phyloP scores from a whole-genome alignment of 1,140 invertebrate genomes.

The Caerostris darwini region DNA sequence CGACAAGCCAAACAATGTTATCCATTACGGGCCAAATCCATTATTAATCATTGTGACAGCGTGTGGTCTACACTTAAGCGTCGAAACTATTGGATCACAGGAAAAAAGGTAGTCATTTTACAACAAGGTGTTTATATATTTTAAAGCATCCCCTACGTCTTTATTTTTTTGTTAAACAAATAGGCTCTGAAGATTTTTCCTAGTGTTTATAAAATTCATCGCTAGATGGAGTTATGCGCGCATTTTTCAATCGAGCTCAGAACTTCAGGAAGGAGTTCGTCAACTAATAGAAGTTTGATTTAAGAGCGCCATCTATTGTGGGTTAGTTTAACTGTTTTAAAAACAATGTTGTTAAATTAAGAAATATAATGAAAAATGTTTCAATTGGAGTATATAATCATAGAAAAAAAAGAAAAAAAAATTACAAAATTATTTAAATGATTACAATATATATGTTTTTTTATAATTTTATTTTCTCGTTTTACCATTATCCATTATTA shows the following conservation, averaged over 20 bases:
- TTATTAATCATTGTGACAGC: slow-evolving; percentile 73
- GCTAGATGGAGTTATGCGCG: slow-evolving; percentile 65
- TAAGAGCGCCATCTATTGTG: slow-evolving; percentile 61
- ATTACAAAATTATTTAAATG: no score
- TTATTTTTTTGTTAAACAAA: slow-evolving; percentile 2
- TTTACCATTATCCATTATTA: no score
- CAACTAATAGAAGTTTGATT: slow-evolving; percentile 3
- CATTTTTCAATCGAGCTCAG: background rate
- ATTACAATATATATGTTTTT: no score
- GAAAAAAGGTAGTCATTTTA: slow-evolving; percentile 21
- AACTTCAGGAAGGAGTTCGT: slow-evolving; percentile 28
- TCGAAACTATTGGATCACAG: slow-evolving; percentile 46
- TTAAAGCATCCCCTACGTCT: background rate
- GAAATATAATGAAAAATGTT: background rate
- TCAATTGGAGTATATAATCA: no score
- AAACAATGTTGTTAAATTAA: background rate
- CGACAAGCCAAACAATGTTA: slow-evolving; percentile 67
- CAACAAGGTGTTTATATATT: slow-evolving; percentile 42
- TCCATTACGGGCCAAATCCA: slow-evolving; percentile 68
- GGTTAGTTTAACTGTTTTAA: background rate
- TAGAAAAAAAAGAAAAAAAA: no score
- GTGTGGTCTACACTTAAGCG: slow-evolving; percentile 3
- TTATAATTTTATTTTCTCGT: no score
- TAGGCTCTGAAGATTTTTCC: background rate
- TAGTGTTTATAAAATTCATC: slow-evolving; percentile 29